A percentile compares a stretch with the other conserved stretches of the same genome.
Conservation (phyloP, 1,140 invertebrate species). For the Lordiphosa mommai region DNA sequence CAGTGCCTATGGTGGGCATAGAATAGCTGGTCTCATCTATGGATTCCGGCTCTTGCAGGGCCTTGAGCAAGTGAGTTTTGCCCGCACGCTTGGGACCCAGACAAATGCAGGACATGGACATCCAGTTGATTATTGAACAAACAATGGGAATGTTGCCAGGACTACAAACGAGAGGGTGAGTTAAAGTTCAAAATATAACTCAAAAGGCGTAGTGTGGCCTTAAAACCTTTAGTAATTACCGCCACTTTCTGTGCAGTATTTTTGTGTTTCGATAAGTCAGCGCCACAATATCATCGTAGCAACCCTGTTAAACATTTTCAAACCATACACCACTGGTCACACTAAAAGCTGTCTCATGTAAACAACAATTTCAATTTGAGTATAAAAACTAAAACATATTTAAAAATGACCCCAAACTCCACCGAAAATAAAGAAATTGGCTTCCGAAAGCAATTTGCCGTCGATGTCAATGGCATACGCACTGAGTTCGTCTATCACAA, state of each 20-base stretch:
- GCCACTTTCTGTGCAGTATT: too few relatives aligned
- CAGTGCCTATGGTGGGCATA: constrained; percentile 88
- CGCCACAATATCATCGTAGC: too few relatives aligned
- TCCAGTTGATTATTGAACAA: constrained; percentile 36
- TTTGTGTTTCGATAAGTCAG: too few relatives aligned
- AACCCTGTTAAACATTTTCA: too few relatives aligned
- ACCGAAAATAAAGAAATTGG: constrained; percentile 19
- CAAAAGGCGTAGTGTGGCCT: too few relatives aligned
- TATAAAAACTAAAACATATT: constrained; percentile 25
- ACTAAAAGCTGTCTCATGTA: too few relatives aligned
- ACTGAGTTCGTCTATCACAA: constrained; percentile 68
- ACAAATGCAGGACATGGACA: constrained; percentile 83
- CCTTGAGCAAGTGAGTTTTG: constrained; percentile 89
- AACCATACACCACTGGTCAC: too few relatives aligned
- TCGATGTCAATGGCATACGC: constrained; percentile 40
- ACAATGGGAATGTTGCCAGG: constrained; percentile 16
- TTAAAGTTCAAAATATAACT: too few relatives aligned
- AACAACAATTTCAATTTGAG: constrained; percentile 22
- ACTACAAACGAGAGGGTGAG: too few relatives aligned
- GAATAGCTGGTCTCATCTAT: constrained; percentile 87
- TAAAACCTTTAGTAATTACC: too few relatives aligned
- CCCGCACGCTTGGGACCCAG: constrained; percentile 88
- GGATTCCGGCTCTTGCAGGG: constrained; percentile 83
- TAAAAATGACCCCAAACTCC: background rate
- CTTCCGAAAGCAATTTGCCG: constrained; percentile 57